Evolutionary conservation across 1,140 invertebrate genomes (phyloP).

Genomic region (Odontomachus brunneus): DNA sequence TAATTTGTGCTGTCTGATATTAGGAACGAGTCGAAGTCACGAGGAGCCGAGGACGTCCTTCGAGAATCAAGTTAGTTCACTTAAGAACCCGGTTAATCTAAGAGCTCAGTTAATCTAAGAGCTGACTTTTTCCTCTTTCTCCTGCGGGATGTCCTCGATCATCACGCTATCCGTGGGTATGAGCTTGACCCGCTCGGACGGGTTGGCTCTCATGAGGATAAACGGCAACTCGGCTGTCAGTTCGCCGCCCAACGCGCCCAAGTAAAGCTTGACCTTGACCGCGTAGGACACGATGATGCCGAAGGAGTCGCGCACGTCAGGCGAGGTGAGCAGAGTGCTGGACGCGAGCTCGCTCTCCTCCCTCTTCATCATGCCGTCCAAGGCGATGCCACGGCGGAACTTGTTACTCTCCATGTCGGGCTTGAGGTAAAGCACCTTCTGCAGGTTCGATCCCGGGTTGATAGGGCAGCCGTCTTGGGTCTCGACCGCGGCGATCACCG

Average conservation of each 20-base stretch:
- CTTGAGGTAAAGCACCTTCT: conserved; percentile 95
- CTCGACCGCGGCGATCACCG: conserved; percentile 96
- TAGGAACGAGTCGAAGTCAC: not conserved
- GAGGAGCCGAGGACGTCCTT: too few relatives aligned
- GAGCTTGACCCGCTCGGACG: conserved; percentile 79
- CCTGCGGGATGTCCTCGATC: conserved; percentile 65
- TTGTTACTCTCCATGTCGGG: conserved; percentile 93
- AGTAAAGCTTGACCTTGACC: conserved; percentile 97
- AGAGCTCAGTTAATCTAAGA: conserved; percentile 52
- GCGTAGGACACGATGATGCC: conserved; percentile 96
- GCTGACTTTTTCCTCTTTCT: conserved; percentile 62
- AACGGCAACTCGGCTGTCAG: conserved; percentile 98
- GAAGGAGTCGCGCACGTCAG: conserved; percentile 94
- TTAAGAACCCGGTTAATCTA: not conserved
- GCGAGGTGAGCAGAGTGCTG: conserved; percentile 94
- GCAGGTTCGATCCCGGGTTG: conserved; percentile 95
- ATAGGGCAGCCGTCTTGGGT: conserved; percentile 98
- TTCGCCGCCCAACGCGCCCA: conserved; percentile 97
- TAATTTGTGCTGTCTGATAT: not conserved
- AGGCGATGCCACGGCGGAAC: conserved; percentile 96
- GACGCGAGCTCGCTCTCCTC: conserved; percentile 96
- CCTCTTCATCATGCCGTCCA: conserved; percentile 97
- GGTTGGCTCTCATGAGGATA: conserved; percentile 98
- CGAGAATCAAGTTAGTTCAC: too few relatives aligned
- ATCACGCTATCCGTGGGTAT: conserved; percentile 69